Evolutionary conservation across 2,888 invertebrate species (phyloP).

Genomic region (Polydrusus cervinus): DNA sequence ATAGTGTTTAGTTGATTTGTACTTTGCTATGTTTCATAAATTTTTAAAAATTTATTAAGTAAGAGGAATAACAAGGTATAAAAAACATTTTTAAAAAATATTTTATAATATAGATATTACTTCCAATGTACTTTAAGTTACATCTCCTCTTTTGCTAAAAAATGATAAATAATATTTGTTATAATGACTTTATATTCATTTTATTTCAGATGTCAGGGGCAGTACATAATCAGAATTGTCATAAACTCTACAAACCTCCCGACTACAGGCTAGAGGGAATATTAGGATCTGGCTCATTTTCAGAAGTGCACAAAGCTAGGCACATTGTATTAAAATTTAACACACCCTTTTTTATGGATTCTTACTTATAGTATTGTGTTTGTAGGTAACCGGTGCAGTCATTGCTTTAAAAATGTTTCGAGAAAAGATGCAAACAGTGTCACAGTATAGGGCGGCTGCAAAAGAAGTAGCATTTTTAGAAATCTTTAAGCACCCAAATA

Average conservation of each 20-base stretch:
- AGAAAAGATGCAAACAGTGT: not conserved
- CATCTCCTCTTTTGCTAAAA: no score
- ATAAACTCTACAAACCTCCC: not conserved
- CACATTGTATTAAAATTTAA: constrained; percentile 4
- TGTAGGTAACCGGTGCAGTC: not conserved
- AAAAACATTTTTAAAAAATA: no score
- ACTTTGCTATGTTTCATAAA: no score
- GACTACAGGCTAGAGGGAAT: not conserved
- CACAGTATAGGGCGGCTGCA: constrained; percentile 39
- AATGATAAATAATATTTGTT: not conserved
- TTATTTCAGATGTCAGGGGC: constrained; percentile 5
- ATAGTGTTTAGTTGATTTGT: no score
- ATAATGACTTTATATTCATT: not conserved
- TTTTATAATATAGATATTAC: no score
- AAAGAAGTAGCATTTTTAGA: constrained; percentile 55
- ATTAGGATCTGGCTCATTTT: constrained; percentile 15
- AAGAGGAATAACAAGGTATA: no score
- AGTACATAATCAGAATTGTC: not conserved
- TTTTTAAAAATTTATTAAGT: no score
- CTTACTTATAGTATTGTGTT: not conserved
- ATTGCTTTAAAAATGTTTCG: constrained; percentile 31
- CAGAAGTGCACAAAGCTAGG: not conserved
- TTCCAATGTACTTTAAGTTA: no score
- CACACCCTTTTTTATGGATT: not conserved
- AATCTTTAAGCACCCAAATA: constrained; percentile 52